These are phyloP conservation scores for Porites lutea DNA, from an alignment of 64 coral and sea anemone genomes.

Conservation along the genomic window DNA sequence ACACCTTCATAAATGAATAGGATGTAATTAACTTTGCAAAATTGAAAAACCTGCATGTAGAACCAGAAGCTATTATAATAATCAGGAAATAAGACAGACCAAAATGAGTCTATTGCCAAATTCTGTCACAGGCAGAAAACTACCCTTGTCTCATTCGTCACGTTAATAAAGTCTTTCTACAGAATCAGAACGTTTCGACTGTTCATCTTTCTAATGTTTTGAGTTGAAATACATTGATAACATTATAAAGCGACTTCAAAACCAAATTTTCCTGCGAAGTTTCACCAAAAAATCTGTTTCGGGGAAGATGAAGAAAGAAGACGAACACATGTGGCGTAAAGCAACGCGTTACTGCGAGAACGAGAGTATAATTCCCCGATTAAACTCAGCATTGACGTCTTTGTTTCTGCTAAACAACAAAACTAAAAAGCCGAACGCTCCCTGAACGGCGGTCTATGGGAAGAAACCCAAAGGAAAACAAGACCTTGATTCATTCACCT, in stretches of 20 bases:
- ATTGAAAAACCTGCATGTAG: not conserved
- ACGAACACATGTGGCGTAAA: not conserved
- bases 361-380: not conserved
- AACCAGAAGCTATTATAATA: not conserved
- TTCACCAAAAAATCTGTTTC: not conserved
- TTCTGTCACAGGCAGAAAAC: not conserved
- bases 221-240: not conserved
- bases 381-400: not conserved
- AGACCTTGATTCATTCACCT: not conserved
- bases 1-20: conserved; percentile 34
- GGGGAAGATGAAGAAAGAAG: not conserved
- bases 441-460: not conserved
- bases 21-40: conserved; percentile 35
- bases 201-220: not conserved
- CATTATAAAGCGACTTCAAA: not conserved
- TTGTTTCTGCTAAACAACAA: too few species aligned
- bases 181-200: not conserved
- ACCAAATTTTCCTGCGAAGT: not conserved
- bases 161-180: not conserved
- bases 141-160: not conserved
- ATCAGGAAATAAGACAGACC: not conserved
- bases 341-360: not conserved
- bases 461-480: not conserved
- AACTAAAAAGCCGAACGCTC: too few species aligned
- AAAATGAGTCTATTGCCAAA: not conserved